These are phyloP conservation scores for Acarapis woodi DNA, from an alignment of 1,140 invertebrate genomes.

Conservation along the genomic window DNA sequence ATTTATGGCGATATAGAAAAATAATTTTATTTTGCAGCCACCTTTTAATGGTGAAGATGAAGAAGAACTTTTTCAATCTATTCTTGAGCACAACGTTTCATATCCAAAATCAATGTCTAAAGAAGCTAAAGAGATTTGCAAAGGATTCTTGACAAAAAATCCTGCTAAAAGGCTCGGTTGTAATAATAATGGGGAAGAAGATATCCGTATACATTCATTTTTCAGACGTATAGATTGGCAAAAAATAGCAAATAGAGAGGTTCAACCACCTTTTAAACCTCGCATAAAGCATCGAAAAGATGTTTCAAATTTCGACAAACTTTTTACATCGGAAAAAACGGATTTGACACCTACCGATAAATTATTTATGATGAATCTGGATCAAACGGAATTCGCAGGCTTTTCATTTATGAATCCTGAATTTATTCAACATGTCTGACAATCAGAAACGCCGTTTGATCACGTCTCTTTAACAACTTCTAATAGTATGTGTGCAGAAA, in stretches of 20 bases:
- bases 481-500: too few relatives aligned
- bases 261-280: slow-evolving; percentile 95
- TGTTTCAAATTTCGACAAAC: slow-evolving; percentile 96
- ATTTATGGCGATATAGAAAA: too few relatives aligned
- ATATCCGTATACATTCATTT: slow-evolving; percentile 78
- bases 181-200: slow-evolving; percentile 52
- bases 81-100: slow-evolving; percentile 92
- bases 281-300: slow-evolving; percentile 97
- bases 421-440: slow-evolving; percentile 49
- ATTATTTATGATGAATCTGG: slow-evolving; percentile 97
- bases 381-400: slow-evolving; percentile 96
- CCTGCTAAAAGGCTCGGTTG: slow-evolving; percentile 78
- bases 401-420: slow-evolving; percentile 96
- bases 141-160: slow-evolving; percentile 88
- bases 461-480: too few relatives aligned
- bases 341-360: slow-evolving; percentile 96
- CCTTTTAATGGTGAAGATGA: slow-evolving; percentile 99
- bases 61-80: slow-evolving; percentile 90
- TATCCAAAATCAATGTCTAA: slow-evolving; percentile 89
- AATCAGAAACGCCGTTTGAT: too few relatives aligned
- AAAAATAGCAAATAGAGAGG: slow-evolving; percentile 73
- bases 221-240: slow-evolving; percentile 96
- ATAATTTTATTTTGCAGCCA: too few relatives aligned
- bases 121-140: slow-evolving; percentile 82
- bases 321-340: slow-evolving; percentile 93